These are phyloP conservation scores for Microctonus hyperodae DNA, from an alignment of 2,888 invertebrate genomes.

Conservation along the genomic window DNA sequence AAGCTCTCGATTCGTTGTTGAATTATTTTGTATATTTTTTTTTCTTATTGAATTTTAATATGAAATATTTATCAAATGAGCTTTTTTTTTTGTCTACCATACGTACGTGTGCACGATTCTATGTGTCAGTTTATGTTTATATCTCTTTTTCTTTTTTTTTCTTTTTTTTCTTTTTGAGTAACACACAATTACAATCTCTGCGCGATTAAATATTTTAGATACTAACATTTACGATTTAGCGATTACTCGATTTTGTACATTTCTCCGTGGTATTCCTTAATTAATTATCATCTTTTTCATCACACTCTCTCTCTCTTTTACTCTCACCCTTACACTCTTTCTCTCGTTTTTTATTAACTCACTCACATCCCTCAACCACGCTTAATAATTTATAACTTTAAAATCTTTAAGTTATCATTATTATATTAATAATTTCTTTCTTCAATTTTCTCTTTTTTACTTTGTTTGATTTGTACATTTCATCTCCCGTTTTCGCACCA, in stretches of 20 bases:
- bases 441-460: slow-evolving; percentile 47
- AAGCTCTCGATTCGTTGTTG: slow-evolving; percentile 9
- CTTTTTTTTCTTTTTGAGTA: slow-evolving; percentile 31
- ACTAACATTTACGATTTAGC: slow-evolving; percentile 60
- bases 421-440: slow-evolving; percentile 59
- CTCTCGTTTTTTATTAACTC: background rate
- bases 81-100: background rate
- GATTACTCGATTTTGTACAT: slow-evolving; percentile 61
- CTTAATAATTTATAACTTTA: slow-evolving; percentile 61
- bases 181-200: slow-evolving; percentile 35
- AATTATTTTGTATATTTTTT: slow-evolving; percentile 9
- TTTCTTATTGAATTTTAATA: background rate
- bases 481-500: slow-evolving; percentile 42
- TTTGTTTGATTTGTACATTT: slow-evolving; percentile 60
- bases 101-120: background rate
- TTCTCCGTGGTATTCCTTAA: slow-evolving; percentile 50
- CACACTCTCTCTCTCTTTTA: slow-evolving; percentile 28
- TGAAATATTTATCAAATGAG: background rate
- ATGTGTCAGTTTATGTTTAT: slow-evolving; percentile 10
- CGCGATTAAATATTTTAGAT: slow-evolving; percentile 57
- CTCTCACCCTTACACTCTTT: slow-evolving; percentile 20
- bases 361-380: slow-evolving; percentile 34
- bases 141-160: slow-evolving; percentile 33
- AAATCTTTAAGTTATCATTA: slow-evolving; percentile 58
- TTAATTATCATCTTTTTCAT: slow-evolving; percentile 27